Conservation (phyloP, 1,140 invertebrate genomes). For the Babylonia areolata region DNA sequence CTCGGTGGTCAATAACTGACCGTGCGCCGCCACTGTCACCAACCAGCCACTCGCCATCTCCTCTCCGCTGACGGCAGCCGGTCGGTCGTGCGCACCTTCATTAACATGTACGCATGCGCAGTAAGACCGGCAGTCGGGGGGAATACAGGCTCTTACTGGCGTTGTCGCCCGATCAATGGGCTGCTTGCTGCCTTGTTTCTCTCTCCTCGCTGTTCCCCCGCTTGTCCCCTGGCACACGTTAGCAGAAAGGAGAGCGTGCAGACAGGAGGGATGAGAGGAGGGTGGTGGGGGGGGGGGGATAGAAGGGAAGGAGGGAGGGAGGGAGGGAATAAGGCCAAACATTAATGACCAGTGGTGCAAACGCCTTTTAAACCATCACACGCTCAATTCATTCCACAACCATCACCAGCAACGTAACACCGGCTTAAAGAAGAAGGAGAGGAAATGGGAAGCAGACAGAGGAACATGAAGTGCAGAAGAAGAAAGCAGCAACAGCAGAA, state of each 20-base stretch:
- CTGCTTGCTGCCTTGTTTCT: background rate
- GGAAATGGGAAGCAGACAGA: background rate
- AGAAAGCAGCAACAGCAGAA: background rate
- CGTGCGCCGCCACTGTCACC: background rate
- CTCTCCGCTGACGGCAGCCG: constrained; percentile 19
- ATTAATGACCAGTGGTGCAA: background rate
- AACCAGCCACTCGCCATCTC: constrained; percentile 13
- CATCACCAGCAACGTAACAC: background rate
- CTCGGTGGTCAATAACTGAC: constrained; percentile 9
- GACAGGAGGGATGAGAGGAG: too few species aligned
- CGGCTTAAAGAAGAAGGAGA: background rate
- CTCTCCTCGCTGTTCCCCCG: background rate
- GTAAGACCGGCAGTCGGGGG: background rate
- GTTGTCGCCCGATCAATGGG: constrained; percentile 24
- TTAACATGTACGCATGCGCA: constrained; percentile 34
- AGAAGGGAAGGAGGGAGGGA: background rate
- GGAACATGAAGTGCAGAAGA: background rate
- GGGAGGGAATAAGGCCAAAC: background rate
- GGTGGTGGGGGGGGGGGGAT: background rate
- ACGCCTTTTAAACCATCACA: background rate
- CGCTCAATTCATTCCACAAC: too few species aligned
- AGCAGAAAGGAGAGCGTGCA: too few species aligned
- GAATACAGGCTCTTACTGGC: constrained; percentile 25
- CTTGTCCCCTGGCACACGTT: background rate
- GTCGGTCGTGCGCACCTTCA: constrained; percentile 31